These are phyloP conservation scores for Archivesica marissinica DNA, from an alignment of 1,140 invertebrate species.

Conservation along the genomic window DNA sequence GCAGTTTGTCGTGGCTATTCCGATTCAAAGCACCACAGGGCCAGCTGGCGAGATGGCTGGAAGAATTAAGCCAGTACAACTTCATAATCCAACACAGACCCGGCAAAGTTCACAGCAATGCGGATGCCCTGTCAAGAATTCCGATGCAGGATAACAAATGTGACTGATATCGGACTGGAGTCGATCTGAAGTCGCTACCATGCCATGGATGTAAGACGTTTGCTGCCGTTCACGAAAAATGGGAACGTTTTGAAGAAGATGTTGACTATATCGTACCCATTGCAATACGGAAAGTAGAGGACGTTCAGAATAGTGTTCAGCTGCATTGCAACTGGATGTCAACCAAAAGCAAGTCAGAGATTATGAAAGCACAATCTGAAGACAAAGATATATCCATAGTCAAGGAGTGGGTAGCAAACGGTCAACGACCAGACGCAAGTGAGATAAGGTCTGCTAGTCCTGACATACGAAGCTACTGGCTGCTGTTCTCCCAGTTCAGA, in stretches of 20 bases:
- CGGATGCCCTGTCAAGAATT: constrained; percentile 55
- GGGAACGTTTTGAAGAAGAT: neutral
- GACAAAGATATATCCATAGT: neutral
- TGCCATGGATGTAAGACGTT: neutral
- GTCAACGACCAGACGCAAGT: neutral
- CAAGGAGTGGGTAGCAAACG: neutral
- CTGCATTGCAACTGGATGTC: too few species aligned
- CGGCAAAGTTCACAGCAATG: constrained; percentile 54
- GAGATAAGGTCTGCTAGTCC: neutral
- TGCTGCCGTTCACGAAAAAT: neutral
- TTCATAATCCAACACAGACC: constrained; percentile 55
- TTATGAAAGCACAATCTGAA: neutral
- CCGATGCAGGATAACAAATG: constrained; percentile 13
- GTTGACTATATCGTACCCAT: neutral
- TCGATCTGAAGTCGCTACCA: neutral
- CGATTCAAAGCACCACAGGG: constrained; percentile 55
- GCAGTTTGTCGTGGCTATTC: constrained; percentile 60
- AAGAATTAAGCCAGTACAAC: constrained; percentile 61
- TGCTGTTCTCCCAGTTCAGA: neutral
- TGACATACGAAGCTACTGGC: neutral
- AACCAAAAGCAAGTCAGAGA: too few species aligned
- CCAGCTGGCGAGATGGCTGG: constrained; percentile 69
- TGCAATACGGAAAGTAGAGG: neutral
- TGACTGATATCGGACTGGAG: neutral
- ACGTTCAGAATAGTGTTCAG: neutral